A percentile compares a stretch with the other conserved stretches of the same genome.
Evolutionary conservation across 2,113 vertebrate genomes (phyloP).

Genomic region (Vulpes vulpes): DNA sequence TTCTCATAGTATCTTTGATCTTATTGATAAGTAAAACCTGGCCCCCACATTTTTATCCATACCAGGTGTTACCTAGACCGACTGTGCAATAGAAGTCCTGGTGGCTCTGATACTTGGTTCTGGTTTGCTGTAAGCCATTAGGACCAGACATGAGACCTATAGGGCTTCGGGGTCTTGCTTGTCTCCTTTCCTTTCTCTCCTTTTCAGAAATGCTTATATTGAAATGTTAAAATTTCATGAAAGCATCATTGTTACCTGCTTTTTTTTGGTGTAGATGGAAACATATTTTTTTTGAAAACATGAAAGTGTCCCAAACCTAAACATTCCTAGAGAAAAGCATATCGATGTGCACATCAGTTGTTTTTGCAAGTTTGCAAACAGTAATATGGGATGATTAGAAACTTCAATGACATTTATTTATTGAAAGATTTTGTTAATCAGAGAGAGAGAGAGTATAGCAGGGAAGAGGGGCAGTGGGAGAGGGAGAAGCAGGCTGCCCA

Average conservation of each 20-base stretch:
- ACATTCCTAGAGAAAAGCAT: fast-evolving
- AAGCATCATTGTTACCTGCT: not conserved
- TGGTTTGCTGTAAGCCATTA: constrained; percentile 40
- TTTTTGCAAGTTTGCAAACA: too few relatives aligned
- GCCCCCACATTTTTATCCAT: constrained; percentile 52
- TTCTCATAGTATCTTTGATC: constrained; percentile 72
- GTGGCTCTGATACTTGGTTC: not conserved
- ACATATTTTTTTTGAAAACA: not conserved
- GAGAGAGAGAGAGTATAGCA: not conserved
- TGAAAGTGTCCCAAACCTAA: not conserved
- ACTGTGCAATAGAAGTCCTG: constrained; percentile 55
- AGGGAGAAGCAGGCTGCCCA: not conserved
- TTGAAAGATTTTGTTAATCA: not conserved
- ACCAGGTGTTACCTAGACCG: constrained; percentile 32
- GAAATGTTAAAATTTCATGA: not conserved
- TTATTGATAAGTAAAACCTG: constrained; percentile 59
- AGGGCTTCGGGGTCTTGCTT: not conserved
- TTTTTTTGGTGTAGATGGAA: not conserved
- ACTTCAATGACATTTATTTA: not conserved
- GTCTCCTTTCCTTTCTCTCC: not conserved
- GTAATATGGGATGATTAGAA: not conserved
- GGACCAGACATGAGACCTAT: too few relatives aligned
- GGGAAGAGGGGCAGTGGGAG: too few relatives aligned
- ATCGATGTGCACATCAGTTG: fast-evolving
- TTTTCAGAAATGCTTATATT: not conserved